Evolutionary conservation across 2,113 vertebrate species (phyloP).

Genomic region (Eleginops maclovinus): DNA sequence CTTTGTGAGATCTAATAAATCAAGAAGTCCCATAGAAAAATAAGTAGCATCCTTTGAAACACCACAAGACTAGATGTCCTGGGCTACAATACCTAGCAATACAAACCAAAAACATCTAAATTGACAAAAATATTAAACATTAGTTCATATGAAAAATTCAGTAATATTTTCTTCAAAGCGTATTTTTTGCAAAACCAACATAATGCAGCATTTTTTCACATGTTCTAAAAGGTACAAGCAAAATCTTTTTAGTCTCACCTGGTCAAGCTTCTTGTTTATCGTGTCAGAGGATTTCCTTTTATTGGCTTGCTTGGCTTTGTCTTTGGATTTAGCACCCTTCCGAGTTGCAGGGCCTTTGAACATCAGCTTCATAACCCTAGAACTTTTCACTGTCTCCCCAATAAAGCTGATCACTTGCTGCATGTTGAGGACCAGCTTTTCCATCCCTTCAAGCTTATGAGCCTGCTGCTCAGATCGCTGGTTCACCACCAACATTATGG

Average conservation of each 20-base stretch:
- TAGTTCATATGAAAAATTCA: neutral
- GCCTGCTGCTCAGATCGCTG: constrained; percentile 87
- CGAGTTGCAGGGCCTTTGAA: constrained; percentile 76
- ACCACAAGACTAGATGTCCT: neutral
- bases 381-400: constrained; percentile 87
- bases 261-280: constrained; percentile 76
- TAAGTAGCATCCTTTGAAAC: neutral
- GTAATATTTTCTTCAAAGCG: neutral
- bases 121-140: neutral
- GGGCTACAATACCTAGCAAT: neutral
- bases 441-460: constrained; percentile 89
- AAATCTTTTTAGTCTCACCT: constrained; percentile 82
- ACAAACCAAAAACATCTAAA: neutral
- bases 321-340: constrained; percentile 76
- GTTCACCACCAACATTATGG: constrained; percentile 87
- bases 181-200: neutral
- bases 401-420: constrained; percentile 90
- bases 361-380: constrained; percentile 83
- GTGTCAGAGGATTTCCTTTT: constrained; percentile 79
- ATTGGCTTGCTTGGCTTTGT: constrained; percentile 72
- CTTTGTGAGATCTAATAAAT: constrained; percentile 29
- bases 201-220: neutral
- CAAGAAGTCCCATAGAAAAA: constrained; percentile 27
- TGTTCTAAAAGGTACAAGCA: neutral
- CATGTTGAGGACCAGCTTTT: constrained; percentile 87